A percentile compares a stretch with the other conserved stretches of the same genome.
Conservation (phyloP, 2,888 invertebrate genomes). For the Xestia rhomboidea region DNA sequence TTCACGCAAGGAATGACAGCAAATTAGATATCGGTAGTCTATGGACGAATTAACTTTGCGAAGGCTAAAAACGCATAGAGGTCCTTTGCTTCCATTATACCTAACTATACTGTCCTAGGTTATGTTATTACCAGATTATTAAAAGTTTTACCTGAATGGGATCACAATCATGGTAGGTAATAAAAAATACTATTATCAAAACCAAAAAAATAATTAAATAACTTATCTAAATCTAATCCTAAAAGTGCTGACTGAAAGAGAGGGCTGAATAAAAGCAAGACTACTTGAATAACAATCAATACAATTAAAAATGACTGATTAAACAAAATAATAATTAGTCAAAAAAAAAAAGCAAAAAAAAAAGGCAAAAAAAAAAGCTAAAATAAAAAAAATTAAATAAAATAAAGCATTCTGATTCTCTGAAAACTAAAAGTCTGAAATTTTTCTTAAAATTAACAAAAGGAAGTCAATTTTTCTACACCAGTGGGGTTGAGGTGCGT, state of each 20-base stretch:
- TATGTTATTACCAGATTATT: background rate
- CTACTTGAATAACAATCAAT: background rate
- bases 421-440: background rate
- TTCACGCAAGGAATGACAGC: background rate
- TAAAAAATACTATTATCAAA: no score
- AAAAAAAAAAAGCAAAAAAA: no score
- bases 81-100: background rate
- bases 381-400: no score
- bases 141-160: background rate
- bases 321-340: background rate
- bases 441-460: background rate
- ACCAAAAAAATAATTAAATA: background rate
- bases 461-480: constrained; percentile 53
- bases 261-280: background rate
- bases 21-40: background rate
- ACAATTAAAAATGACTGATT: background rate
- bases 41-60: background rate
- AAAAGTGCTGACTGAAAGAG: background rate
- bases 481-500: constrained; percentile 45
- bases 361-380: no score
- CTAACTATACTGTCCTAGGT: background rate
- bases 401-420: no score
- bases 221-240: no score
- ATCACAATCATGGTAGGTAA: no score
- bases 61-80: background rate